Percentiles rank a stretch among this genome's conserved stretches.
phyloP scores from a whole-genome alignment of 1,140 invertebrate genomes.

The Cyphomyrmex costatus region DNA sequence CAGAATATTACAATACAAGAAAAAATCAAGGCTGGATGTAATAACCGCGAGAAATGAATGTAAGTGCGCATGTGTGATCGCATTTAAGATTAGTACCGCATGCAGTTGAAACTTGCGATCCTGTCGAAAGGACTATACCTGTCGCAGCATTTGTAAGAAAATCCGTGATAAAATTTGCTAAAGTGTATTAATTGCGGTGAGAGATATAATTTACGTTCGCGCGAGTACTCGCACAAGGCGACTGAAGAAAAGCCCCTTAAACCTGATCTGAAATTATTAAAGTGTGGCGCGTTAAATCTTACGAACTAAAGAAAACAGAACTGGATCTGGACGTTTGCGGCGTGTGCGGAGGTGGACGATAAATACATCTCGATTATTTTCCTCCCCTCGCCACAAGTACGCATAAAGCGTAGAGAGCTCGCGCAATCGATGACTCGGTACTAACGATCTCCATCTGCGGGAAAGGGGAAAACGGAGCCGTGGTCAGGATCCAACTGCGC shows the following conservation, averaged over 20 bases:
- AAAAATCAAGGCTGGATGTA: constrained; percentile 31
- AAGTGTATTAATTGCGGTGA: constrained; percentile 33
- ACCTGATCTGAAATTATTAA: constrained; percentile 57
- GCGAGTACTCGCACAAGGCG: background rate
- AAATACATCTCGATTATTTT: constrained; percentile 41
- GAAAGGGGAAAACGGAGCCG: background rate
- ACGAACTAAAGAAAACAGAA: constrained; percentile 13
- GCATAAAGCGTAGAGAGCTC: constrained; percentile 8
- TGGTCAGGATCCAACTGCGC: constrained; percentile 9
- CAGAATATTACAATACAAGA: background rate
- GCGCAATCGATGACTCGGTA: constrained; percentile 28
- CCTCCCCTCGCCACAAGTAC: background rate
- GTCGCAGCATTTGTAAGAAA: background rate
- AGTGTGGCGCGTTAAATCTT: constrained; percentile 8
- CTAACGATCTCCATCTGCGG: constrained; percentile 29
- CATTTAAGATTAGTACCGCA: constrained; percentile 14
- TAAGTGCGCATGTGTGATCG: background rate
- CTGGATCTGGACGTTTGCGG: constrained; percentile 41
- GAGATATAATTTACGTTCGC: constrained; percentile 31
- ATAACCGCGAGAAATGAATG: constrained; percentile 21
- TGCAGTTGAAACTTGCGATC: background rate
- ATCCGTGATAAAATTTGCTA: constrained; percentile 8
- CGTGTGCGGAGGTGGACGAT: constrained; percentile 35
- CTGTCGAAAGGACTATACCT: constrained; percentile 8
- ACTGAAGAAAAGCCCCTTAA: constrained; percentile 2